Conservation (phyloP, 2,888 invertebrate genomes). For the Drosophila glabriapex region DNA sequence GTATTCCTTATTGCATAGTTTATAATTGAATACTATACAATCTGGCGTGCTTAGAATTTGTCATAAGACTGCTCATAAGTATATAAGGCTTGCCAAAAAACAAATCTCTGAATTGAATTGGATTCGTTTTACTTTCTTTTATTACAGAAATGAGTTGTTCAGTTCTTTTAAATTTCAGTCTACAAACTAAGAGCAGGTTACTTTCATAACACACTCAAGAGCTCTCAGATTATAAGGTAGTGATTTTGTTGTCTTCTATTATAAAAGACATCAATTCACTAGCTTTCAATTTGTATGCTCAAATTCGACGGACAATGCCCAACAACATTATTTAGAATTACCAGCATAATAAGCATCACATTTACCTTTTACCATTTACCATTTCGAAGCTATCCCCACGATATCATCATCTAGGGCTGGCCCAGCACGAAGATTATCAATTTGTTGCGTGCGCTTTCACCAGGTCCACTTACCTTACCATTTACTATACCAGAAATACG, state of each 20-base stretch:
- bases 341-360: conserved; percentile 47
- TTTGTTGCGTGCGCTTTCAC: conserved; percentile 65
- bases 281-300: conserved; percentile 71
- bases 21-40: conserved; percentile 53
- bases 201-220: not conserved
- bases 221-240: conserved; percentile 55
- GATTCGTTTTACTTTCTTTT: not conserved
- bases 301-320: conserved; percentile 51
- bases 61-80: conserved; percentile 7
- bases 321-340: conserved; percentile 45
- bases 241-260: conserved; percentile 33
- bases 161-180: not conserved
- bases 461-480: conserved; percentile 48
- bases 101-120: not conserved
- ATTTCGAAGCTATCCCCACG: conserved; percentile 37
- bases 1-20: conserved; percentile 71
- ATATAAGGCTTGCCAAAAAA: not conserved
- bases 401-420: conserved; percentile 50
- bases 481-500: conserved; percentile 7
- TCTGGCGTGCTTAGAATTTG: conserved; percentile 52
- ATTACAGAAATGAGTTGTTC: not conserved
- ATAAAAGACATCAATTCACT: conserved; percentile 68
- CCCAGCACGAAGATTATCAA: conserved; percentile 57
- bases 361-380: conserved; percentile 29
- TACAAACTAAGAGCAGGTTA: not conserved